A percentile compares a stretch with the other conserved stretches of the same genome.
Conservation (phyloP, 1,140 invertebrate species). For the Teleopsis dalmanni region DNA sequence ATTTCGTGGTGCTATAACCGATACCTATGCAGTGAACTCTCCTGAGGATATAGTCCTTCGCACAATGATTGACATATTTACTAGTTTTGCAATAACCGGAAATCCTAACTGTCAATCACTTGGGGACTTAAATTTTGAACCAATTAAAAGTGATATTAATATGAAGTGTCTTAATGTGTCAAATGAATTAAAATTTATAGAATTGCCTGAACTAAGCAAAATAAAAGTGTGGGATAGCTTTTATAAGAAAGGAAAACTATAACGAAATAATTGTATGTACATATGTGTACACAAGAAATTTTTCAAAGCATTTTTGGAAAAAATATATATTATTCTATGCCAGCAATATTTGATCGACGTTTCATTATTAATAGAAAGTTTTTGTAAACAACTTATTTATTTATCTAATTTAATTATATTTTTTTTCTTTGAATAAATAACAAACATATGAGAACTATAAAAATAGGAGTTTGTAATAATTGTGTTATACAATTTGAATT, state of each 20-base stretch:
- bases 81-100: conserved; percentile 42
- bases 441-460: too few relatives aligned
- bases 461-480: too few relatives aligned
- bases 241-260: conserved; percentile 18
- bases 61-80: conserved; percentile 47
- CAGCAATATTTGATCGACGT: too few relatives aligned
- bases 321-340: too few relatives aligned
- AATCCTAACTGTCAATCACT: conserved; percentile 35
- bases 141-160: conserved; percentile 24
- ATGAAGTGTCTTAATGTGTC: conserved; percentile 44
- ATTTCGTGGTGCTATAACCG: conserved; percentile 48
- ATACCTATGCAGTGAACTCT: conserved; percentile 31
- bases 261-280: too few relatives aligned
- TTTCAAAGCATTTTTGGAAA: too few relatives aligned
- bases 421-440: too few relatives aligned
- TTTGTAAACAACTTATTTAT: too few relatives aligned
- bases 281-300: too few relatives aligned
- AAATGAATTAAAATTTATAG: conserved; percentile 27
- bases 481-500: too few relatives aligned
- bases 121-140: conserved; percentile 28
- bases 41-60: conserved; percentile 37
- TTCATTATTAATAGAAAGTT: too few relatives aligned
- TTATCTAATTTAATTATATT: too few relatives aligned
- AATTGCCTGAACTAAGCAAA: conserved; percentile 42
- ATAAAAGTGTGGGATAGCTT: conserved; percentile 44